Base-by-base conservation (phyloP, 2,113 vertebrate genomes). In the Dipodomys ordii region DNA sequence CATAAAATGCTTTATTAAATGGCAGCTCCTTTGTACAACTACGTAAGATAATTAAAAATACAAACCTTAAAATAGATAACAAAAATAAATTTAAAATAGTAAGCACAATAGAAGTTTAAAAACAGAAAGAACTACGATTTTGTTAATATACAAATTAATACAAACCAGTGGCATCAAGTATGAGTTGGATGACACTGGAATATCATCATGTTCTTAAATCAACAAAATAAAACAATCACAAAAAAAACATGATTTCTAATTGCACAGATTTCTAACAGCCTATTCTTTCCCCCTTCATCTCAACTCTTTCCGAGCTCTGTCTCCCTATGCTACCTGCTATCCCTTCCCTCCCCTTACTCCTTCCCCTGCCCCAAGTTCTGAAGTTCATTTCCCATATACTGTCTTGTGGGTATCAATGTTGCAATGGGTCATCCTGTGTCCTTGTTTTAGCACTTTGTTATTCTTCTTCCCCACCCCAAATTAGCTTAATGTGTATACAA, bases 171-270 rank as follows among this genome's bases (percentile, higher is more conserved):
- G 18, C 44, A 60, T 72, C 53, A 92, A 68, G 16, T 62, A 60
- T 87, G 27, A 3, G 7, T 64, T 71, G 35, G 16, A 57, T 83
- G 25, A 62, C 30, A 57, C 18, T 90, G 35, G 20, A 27, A 39
- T 87, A 8, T 28, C 57, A 60, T 83, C 30, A 72, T 69, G 13
- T 72, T 65, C 28, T 60, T 44, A 62, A 62, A 62, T 16, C 60
- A 62, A 62, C 60, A 62, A 62, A 62, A 62, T 7, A 62, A 62
- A 62, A 62, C 60, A 62, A 62, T 6, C 18, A 76, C 9, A 73
- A 87, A 49, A 49, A 15, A 68, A 71, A 32, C 35, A 46, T 71
- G n/a, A 60, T 62, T 87, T 94, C 46, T 73, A 94, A 87, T 30
- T 39, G 64, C 46, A 89, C 13, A 83, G 39, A 19, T 77, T 72